phyloP scores from a whole-genome alignment of 2,113 vertebrate genomes.

The Vulpes lagopus region DNA sequence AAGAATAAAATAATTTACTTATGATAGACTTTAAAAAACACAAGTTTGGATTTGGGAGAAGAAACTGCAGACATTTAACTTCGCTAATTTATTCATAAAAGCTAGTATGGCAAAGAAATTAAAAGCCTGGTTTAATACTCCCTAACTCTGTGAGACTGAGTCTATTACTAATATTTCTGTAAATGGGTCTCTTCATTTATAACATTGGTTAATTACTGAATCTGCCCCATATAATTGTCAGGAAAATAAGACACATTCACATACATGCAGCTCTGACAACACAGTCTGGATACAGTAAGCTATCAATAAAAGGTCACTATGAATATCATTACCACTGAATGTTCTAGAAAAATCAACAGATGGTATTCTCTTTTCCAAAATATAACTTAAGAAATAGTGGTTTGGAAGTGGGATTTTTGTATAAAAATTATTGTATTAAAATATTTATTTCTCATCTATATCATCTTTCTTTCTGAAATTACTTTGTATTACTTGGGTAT shows the following conservation, averaged over 20 bases:
- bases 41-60: neutral
- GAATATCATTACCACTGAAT: neutral
- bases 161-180: neutral
- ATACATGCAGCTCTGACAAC: neutral
- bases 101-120: neutral
- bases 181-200: neutral
- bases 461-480: neutral
- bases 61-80: neutral
- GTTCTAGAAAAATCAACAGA: neutral
- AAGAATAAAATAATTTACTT: neutral
- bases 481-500: neutral
- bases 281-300: neutral
- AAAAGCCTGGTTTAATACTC: neutral
- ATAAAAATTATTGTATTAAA: constrained; percentile 20
- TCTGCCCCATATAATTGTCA: neutral
- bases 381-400: neutral
- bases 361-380: neutral
- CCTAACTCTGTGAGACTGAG: neutral
- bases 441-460: neutral
- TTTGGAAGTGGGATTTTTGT: neutral
- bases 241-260: neutral
- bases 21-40: neutral
- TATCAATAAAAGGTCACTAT: neutral
- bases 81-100: neutral
- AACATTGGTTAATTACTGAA: neutral